Evolutionary conservation across 2,888 invertebrate genomes (phyloP).

Genomic region (Pachydiplax longipennis): DNA sequence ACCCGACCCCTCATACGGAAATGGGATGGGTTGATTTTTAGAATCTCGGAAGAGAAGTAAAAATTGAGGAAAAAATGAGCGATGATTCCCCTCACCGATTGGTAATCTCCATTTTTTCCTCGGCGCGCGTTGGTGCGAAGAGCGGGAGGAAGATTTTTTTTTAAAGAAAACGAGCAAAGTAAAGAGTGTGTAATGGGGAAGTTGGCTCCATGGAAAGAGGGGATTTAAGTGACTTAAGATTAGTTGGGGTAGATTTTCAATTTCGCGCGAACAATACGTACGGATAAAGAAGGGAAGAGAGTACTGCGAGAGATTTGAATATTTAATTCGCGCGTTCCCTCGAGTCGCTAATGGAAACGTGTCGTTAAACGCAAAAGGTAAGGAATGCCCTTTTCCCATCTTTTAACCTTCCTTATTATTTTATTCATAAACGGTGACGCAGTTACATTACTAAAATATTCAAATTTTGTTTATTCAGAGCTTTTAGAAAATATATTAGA

Average conservation of each 20-base stretch:
- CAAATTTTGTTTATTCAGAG: too few species aligned
- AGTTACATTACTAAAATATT: too few species aligned
- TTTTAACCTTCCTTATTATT: not conserved
- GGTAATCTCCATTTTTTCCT: not conserved
- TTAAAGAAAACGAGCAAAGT: too few species aligned
- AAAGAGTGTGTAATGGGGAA: not conserved
- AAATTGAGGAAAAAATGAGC: not conserved
- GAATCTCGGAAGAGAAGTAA: not conserved
- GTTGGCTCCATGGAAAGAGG: not conserved
- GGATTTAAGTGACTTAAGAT: conserved; percentile 11
- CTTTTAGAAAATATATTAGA: too few species aligned
- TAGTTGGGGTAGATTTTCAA: conserved; percentile 13
- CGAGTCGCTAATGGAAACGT: conserved; percentile 9
- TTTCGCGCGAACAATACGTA: not conserved
- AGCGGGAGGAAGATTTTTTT: not conserved
- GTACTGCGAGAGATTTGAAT: not conserved
- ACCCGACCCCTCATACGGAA: not conserved
- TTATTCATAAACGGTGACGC: not conserved
- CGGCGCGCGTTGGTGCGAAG: not conserved
- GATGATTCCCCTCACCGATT: not conserved
- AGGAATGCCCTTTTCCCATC: not conserved
- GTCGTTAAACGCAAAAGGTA: not conserved
- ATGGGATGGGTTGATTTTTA: not conserved
- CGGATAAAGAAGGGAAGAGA: not conserved
- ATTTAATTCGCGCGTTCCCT: not conserved